Conservation (phyloP, 2,797 vertebrate genomes). For the Arctocebus calabarensis region DNA sequence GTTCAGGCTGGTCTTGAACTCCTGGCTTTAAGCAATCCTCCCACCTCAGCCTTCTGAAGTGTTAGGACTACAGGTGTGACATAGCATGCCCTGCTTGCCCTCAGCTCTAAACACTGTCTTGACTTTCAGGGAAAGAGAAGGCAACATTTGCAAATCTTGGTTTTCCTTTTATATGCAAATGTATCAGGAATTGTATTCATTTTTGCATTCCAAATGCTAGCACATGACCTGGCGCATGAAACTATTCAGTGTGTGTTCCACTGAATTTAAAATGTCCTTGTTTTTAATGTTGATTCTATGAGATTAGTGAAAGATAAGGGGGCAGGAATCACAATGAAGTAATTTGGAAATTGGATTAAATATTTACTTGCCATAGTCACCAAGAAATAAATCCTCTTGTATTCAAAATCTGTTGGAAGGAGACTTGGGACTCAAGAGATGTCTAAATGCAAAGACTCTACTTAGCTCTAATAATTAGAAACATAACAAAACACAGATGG, state of each 20-base stretch:
- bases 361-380: constrained; percentile 61
- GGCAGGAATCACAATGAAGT: constrained; percentile 31
- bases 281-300: constrained; percentile 48
- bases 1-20: neutral
- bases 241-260: constrained; percentile 31
- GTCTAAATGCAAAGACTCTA: constrained; percentile 51
- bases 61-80: neutral
- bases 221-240: neutral
- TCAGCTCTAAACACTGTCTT: neutral
- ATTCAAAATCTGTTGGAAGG: constrained; percentile 59
- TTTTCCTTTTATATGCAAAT: constrained; percentile 40
- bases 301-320: constrained; percentile 42
- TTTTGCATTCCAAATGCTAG: neutral
- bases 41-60: neutral
- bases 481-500: constrained; percentile 63
- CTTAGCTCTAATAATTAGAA: constrained; percentile 64
- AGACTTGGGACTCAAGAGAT: constrained; percentile 13
- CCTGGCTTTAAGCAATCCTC: neutral
- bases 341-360: constrained; percentile 68
- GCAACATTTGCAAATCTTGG: neutral
- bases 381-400: constrained; percentile 53
- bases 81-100: neutral
- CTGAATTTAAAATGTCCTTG: constrained; percentile 27
- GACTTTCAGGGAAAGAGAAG: neutral
- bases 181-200: neutral